Base-by-base conservation (phyloP, 1,140 invertebrate species). In the Trachymyrmex septentrionalis region DNA sequence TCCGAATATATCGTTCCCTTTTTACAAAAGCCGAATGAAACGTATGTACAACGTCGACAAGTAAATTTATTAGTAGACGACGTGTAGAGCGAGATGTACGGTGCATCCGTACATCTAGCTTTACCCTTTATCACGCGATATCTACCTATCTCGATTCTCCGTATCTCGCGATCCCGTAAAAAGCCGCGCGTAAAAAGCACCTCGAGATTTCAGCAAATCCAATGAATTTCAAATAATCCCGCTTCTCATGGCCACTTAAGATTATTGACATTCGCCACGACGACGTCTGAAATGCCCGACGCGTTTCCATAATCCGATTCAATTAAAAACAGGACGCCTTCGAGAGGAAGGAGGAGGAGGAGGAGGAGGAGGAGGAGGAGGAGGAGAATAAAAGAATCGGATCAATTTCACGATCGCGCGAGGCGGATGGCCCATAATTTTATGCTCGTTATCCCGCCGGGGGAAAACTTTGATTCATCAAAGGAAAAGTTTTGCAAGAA, bases 271-370 rank as follows among this genome's bases (percentile, higher is more conserved):
- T 55, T 85, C 38, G 75, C 71, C 75, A 63, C 24, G 61, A 48
- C n/a, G 21, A 67, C 63, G 63, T 77, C 61, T 80, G 84, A 66
- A 63, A 64, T 77, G 64, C 66, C 34, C 78, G 80, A 75, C 80
- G 69, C 80, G 69, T 84, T 75, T 61, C 80, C 80, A 75, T 84
- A 73, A 84, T 84, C 55, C 80, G 80, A 84, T 84, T 84, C 80
- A 84, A 84, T 84, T 84, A 84, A 84, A 84, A 84, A 84, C 38
- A 84, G 69, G 38, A 73, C 63, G 30, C 19, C 2, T 2, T 12
- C 44, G 44, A 57, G 63, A 24, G 44, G 16, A 1, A 57, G 27
- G 19, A 30, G 19, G 10, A 5, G 19, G 1, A n/a, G 16, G 4
- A 12, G 2, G n/a, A 38, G 30, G 21, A 27, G 5, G 10, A 10